These are phyloP conservation scores for Ptychobarbus kaznakovi DNA, from an alignment of 2,797 vertebrate genomes.

Conservation along the genomic window DNA sequence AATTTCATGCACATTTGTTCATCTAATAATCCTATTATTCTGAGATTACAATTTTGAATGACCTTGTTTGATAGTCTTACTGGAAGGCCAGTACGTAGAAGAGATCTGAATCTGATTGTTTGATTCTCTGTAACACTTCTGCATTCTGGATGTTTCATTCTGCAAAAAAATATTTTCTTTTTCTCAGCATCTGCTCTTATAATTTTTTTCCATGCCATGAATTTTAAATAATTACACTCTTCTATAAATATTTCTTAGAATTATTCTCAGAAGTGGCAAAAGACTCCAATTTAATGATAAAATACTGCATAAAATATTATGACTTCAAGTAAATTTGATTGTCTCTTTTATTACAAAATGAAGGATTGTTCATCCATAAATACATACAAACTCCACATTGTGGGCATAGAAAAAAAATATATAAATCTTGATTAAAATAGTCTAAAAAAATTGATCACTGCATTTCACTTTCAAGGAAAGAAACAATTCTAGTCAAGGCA, in stretches of 20 bases:
- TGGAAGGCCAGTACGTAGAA: conserved; percentile 55
- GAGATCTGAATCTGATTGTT: conserved; percentile 29
- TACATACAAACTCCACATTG: conserved; percentile 67
- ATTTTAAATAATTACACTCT: neutral
- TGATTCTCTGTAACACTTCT: conserved; percentile 47
- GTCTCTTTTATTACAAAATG: conserved; percentile 63
- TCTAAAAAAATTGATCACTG: conserved; percentile 33
- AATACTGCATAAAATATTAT: neutral
- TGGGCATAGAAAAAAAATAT: conserved; percentile 60
- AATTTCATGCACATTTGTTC: conserved; percentile 21
- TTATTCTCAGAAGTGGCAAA: neutral
- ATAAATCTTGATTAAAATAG: conserved; percentile 61
- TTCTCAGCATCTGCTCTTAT: neutral
- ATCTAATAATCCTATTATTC: conserved; percentile 35
- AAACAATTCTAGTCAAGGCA: conserved; percentile 31
- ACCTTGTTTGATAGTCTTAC: conserved; percentile 44
- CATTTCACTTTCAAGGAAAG: conserved; percentile 47
- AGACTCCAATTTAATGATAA: conserved; percentile 12
- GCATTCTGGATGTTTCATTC: conserved; percentile 46
- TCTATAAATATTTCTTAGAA: neutral
- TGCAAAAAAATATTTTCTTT: conserved; percentile 18
- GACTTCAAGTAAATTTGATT: conserved; percentile 37
- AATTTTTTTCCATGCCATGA: neutral
- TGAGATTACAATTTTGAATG: conserved; percentile 19
- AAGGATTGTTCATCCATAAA: conserved; percentile 62